Percentiles rank a stretch among this genome's conserved stretches.
phyloP scores from a whole-genome alignment of 2,113 vertebrate genomes.

The Aviceda subcristata region DNA sequence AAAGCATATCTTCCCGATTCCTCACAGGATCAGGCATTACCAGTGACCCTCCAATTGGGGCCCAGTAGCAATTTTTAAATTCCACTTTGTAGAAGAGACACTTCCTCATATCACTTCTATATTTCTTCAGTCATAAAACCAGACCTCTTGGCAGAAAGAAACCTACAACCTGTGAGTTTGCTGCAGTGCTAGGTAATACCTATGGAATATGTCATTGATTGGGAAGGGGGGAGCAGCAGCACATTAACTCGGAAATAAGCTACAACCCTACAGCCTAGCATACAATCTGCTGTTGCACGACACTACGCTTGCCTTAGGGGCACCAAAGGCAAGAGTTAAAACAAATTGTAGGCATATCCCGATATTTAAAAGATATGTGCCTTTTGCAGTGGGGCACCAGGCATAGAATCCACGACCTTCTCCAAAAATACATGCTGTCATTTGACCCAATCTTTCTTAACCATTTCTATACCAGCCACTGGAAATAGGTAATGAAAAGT shows the following conservation, averaged over 20 bases:
- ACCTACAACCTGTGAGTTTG: neutral
- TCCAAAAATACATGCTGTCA: neutral
- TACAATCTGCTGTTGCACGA: neutral
- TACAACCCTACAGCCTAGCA: neutral
- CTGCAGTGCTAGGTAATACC: neutral
- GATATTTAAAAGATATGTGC: neutral
- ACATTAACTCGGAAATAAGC: neutral
- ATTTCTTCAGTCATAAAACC: neutral
- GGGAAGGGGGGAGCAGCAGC: neutral
- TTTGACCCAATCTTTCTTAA: neutral
- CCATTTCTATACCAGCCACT: neutral
- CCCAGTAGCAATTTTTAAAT: neutral
- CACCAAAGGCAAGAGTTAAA: neutral
- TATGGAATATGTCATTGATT: neutral
- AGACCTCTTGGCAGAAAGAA: neutral
- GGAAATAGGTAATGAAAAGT: neutral
- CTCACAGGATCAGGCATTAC: neutral
- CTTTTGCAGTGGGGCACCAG: neutral
- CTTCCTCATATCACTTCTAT: neutral
- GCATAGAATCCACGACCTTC: neutral
- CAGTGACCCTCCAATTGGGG: fast-evolving
- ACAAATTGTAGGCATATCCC: neutral
- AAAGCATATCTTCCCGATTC: fast-evolving
- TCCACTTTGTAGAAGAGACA: neutral
- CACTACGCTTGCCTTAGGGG: neutral